phyloP scores from a whole-genome alignment of 2,113 vertebrate species.

The Megaceryle torquata region DNA sequence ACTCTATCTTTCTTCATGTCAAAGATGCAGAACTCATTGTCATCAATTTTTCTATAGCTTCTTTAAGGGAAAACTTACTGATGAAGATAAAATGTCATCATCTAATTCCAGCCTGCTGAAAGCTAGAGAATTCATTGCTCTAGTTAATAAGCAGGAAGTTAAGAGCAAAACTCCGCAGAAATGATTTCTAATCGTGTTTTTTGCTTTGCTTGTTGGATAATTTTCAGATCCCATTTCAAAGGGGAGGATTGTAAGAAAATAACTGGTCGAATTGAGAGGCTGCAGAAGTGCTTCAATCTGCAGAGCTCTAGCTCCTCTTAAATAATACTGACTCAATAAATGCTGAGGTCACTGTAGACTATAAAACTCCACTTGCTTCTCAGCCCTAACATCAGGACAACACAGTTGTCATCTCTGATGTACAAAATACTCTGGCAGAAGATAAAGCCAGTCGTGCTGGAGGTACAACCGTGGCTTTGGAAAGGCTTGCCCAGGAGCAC shows the following conservation, averaged over 20 bases:
- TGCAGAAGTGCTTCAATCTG: background rate
- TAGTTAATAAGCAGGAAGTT: slow-evolving; percentile 38
- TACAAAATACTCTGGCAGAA: background rate
- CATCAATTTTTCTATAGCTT: slow-evolving; percentile 34
- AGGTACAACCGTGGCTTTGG: background rate
- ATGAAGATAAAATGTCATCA: slow-evolving; percentile 32
- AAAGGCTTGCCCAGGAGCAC: background rate
- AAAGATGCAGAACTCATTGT: background rate
- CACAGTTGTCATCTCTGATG: background rate
- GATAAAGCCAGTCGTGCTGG: background rate
- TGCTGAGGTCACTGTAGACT: background rate
- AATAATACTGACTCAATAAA: background rate
- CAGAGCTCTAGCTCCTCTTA: background rate
- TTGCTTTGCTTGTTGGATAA: slow-evolving; percentile 1
- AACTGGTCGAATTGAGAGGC: background rate
- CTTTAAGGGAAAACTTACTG: slow-evolving; percentile 32
- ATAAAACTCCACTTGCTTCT: background rate
- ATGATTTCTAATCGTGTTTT: background rate
- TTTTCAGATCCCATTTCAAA: slow-evolving; percentile 17
- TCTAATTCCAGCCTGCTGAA: background rate
- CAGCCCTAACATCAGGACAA: background rate
- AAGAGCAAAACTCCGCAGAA: slow-evolving; percentile 17
- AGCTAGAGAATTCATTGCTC: slow-evolving; percentile 1
- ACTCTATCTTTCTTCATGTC: slow-evolving; percentile 13
- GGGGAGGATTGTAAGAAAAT: background rate